Base-by-base conservation (phyloP, 2,888 invertebrate species). In the Erynnis tages region DNA sequence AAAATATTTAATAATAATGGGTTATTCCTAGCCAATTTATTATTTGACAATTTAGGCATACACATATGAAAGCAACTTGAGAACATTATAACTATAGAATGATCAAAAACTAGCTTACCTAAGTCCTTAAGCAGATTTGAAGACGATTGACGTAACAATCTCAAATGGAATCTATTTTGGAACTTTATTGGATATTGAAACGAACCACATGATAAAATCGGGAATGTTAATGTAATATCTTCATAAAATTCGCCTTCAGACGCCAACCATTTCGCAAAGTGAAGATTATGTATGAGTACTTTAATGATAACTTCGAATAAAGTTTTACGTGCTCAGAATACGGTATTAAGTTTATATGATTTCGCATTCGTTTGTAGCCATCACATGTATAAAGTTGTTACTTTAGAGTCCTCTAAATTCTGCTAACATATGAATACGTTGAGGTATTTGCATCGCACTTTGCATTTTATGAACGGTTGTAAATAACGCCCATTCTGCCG, bases 341-440 rank as follows among this genome's bases (percentile, higher is more conserved):
- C 48, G 17, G 25, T 49, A 48, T 48, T 32, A 40, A 40, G 30
- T 34, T 57, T 53, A 53, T 58, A 58, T 61, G 55, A 58, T 56
- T 59, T 53, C 56, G 50, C 58, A 47, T 55, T 49, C 60, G 58
- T 53, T 55, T 55, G 57, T 59, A 54, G 21, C 13, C 55, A 54
- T 59, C 54, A 54, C 40, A 54, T 38, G 57, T 60, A 58, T 62
- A 59, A 57, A 62, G 59, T 60, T 58, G 58, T 54, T 34, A 50
- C 55, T 58, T 59, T 60, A 58, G 54, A 35, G 38, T 48, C 46
- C 43, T 61, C 54, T 59, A 60, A 66, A 62, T 60, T 63, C 59
- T 57, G 59, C 58, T 56, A 56, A 60, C 60, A 58, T 63, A 55
- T 54, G 54, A 63, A 60, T 56, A 61, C 60, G 49, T 40, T 54